phyloP scores from a whole-genome alignment of 1,140 invertebrate species.

The Drosophila ambigua region DNA sequence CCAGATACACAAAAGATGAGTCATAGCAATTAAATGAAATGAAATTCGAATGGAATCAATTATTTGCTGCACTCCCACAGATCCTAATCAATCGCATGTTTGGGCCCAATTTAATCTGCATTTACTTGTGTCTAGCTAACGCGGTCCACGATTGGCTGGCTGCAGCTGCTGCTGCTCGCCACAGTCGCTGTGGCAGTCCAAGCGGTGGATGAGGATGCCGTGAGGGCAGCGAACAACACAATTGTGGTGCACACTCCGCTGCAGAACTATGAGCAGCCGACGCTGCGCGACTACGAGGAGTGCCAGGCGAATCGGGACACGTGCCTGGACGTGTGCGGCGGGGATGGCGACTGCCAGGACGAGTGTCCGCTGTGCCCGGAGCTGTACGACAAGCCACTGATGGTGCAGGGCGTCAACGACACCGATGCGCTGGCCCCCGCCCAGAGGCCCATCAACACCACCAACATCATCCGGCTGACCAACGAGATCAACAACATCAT shows the following conservation, averaged over 20 bases:
- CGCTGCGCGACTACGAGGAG: conserved; percentile 65
- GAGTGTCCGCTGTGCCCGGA: conserved; percentile 69
- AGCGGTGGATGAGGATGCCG: not conserved
- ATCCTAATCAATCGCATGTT: too few relatives aligned
- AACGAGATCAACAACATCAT: conserved; percentile 77
- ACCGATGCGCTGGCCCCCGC: conserved; percentile 43
- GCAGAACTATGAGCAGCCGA: conserved; percentile 70
- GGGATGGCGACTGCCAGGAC: conserved; percentile 20
- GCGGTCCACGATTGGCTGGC: conserved; percentile 7
- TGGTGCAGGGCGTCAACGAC: conserved; percentile 75
- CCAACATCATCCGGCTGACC: conserved; percentile 71
- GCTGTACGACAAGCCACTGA: conserved; percentile 55
- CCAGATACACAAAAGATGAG: too few relatives aligned
- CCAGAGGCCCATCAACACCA: conserved; percentile 53
- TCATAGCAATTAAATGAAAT: too few relatives aligned
- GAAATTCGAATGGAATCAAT: too few relatives aligned
- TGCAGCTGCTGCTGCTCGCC: conserved; percentile 37
- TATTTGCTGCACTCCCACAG: too few relatives aligned
- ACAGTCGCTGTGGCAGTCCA: conserved; percentile 3
- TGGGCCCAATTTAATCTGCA: too few relatives aligned
- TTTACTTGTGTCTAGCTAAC: too few relatives aligned
- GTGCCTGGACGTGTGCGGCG: conserved; percentile 45
- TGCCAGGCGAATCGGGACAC: conserved; percentile 53
- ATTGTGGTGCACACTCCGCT: conserved; percentile 69
- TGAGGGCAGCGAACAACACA: conserved; percentile 24